These are phyloP conservation scores for Boulengerochromis microlepis DNA, from an alignment of 2,113 vertebrate genomes.

Conservation along the genomic window DNA sequence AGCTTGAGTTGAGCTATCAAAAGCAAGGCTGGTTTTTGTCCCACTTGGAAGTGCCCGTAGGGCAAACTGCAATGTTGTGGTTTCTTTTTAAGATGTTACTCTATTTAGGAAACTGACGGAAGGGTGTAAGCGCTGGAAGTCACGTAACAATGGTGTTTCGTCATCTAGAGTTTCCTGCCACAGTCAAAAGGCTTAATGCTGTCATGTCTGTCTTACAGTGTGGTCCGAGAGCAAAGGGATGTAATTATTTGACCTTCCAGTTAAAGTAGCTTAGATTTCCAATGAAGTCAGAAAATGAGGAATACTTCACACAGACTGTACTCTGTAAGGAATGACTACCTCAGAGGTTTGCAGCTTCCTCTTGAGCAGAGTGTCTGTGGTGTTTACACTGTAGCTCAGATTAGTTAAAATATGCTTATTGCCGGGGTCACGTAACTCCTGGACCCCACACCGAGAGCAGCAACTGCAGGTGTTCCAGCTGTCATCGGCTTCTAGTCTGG, in stretches of 20 bases:
- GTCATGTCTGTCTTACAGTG: constrained; percentile 2
- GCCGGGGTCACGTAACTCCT: not conserved
- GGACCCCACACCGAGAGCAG: constrained; percentile 1
- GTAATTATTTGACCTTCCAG: not conserved
- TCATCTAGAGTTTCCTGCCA: constrained; percentile 8
- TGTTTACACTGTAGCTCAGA: not conserved
- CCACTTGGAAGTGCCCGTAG: constrained; percentile 29
- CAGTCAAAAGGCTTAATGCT: constrained; percentile 12
- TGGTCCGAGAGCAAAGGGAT: not conserved
- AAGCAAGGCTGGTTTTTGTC: constrained; percentile 35
- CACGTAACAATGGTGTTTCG: constrained; percentile 47
- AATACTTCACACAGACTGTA: not conserved
- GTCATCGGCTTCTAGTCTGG: constrained; percentile 42
- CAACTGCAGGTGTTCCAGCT: constrained; percentile 49
- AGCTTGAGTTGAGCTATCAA: constrained; percentile 30
- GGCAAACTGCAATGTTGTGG: constrained; percentile 51
- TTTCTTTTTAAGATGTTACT: constrained; percentile 48
- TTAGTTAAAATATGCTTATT: not conserved
- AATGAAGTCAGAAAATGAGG: not conserved
- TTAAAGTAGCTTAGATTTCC: not conserved
- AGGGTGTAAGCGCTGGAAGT: constrained; percentile 40
- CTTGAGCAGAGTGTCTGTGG: not conserved
- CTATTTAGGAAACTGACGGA: constrained; percentile 40
- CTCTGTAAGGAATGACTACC: accelerated
- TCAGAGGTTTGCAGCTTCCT: not conserved